Evolutionary conservation across 2,113 vertebrate species (phyloP), one percentile per base, ranked within the genome.

Genomic region (Pangasianodon hypophthalmus): DNA sequence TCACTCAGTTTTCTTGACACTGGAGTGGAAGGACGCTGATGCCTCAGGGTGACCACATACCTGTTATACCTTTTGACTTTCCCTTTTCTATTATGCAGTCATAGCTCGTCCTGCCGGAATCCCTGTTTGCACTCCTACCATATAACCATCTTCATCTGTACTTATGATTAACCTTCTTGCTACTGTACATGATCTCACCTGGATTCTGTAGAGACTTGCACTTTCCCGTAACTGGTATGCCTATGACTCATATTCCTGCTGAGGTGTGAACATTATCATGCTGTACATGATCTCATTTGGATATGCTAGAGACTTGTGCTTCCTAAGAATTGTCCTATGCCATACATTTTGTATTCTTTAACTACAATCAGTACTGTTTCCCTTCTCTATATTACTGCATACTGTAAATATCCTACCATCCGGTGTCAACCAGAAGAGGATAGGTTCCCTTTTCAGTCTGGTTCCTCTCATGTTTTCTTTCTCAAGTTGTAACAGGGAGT

Each of bases 121-220:
- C 13, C 52, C 32, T 58, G 58, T 24, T 83, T 58, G 52, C 54
- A 41, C 54, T 58, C 19, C 81, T 24, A 58, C 19, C 32, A 24
- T n/a, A n/a, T 21, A 37, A 32, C 54, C 24, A 54, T 3, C 79
- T 19, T 54, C 50, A 52, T 81, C 29, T 81, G 79, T 54, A 81
- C 79, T 50, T 29, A 16, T 80, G 46, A 46, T 77, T 48, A 77
- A 46, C 21, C 41, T 77, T 77, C 44, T 77, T 77, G 73, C 19
- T 77, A 9, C 73, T 80, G 46, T n/a, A 56, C n/a, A 19, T 82
- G 4, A 80, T n/a, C 77, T 80, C 77, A 80, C 26, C 77, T 80
- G 79, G 48, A 19, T 37, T 19, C 80, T 21, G n/a, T 54, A 54
- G 6, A 29, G 79, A 81, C 44, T 48, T 48, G 46, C 26, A 80